Conservation (phyloP, 1,140 invertebrate genomes). For the Phortica variegata region DNA sequence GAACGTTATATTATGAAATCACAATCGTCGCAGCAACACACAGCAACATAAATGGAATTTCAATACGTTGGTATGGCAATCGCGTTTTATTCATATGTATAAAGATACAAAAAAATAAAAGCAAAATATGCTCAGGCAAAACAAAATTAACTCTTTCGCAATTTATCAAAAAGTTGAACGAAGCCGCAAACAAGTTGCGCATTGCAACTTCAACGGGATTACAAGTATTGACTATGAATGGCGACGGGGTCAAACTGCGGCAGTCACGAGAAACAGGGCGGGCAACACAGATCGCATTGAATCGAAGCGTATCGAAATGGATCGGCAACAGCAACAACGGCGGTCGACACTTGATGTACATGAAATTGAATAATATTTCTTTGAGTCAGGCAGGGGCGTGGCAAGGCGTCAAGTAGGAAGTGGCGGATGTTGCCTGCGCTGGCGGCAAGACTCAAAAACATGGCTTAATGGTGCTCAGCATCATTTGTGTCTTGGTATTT, state of each 20-base stretch:
- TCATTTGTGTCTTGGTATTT: constrained; percentile 34
- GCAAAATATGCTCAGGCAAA: background rate
- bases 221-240: constrained; percentile 17
- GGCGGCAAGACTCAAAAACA: constrained; percentile 45
- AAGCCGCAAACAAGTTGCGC: constrained; percentile 10
- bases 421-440: constrained; percentile 22
- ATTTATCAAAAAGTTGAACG: constrained; percentile 11
- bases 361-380: constrained; percentile 48
- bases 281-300: no score
- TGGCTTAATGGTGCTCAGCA: constrained; percentile 19
- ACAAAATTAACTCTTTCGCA: constrained; percentile 18
- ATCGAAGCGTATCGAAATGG: no score
- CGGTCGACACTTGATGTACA: constrained; percentile 35
- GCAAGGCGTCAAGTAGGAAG: constrained; percentile 23
- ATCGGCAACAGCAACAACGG: constrained; percentile 9
- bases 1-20: constrained; percentile 37
- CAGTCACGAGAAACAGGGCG: no score
- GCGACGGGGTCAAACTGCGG: background rate
- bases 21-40: constrained; percentile 4
- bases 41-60: constrained; percentile 30
- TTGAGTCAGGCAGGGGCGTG: constrained; percentile 27
- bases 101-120: background rate
- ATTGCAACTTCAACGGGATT: no score
- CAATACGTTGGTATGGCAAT: background rate
- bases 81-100: background rate